Conservation (phyloP, 2,113 vertebrate genomes). For the Dinomys branickii region DNA sequence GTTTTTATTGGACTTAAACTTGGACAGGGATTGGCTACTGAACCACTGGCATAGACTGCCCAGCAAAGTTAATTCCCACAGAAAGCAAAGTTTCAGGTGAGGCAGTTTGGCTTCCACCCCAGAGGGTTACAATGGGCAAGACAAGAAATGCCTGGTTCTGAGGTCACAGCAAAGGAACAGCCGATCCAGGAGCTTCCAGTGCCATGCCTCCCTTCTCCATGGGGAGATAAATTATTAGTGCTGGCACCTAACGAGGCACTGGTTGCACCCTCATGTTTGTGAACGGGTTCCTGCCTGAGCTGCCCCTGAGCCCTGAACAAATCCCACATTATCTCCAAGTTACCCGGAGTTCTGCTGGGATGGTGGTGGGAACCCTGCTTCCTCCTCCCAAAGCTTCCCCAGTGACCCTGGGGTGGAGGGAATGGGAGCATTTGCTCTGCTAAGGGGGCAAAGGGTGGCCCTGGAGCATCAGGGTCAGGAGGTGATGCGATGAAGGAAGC, state of each 20-base stretch:
- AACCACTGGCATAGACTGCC: neutral
- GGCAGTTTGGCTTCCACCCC: accelerated
- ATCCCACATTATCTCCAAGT: neutral
- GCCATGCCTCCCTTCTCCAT: neutral
- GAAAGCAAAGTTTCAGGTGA: neutral
- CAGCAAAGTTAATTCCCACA: neutral
- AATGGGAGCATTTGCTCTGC: neutral
- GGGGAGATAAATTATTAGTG: conserved; percentile 21
- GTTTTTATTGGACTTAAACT: neutral
- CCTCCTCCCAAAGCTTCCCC: neutral
- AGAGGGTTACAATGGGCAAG: neutral
- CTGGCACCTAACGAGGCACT: neutral
- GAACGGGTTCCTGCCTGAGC: neutral
- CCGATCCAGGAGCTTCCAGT: neutral
- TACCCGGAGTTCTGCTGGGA: neutral
- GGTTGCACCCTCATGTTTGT: neutral
- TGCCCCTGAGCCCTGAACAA: neutral
- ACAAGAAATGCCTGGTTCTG: neutral
- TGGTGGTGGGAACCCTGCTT: neutral
- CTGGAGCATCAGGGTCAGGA: neutral
- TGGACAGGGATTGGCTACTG: neutral
- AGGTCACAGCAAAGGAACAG: conserved; percentile 6
- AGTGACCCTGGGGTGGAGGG: neutral
- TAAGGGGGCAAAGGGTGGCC: neutral
- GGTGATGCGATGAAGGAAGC: neutral